phyloP scores from a whole-genome alignment of 1,140 invertebrate species.

The Bicyclus anynana region DNA sequence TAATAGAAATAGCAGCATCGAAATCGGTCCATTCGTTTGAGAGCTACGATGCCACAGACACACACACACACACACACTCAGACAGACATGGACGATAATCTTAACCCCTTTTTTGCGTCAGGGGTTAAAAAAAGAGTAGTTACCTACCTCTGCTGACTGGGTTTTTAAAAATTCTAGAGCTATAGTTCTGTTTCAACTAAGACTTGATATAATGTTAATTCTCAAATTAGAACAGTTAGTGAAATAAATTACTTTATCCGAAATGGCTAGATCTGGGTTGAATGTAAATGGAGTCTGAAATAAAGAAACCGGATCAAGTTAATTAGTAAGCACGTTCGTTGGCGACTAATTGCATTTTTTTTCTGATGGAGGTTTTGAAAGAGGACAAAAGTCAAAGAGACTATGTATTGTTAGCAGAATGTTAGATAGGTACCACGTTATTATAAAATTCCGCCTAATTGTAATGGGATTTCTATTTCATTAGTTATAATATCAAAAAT shows the following conservation, averaged over 20 bases:
- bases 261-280: slow-evolving; percentile 30
- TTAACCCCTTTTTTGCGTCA: too few species aligned
- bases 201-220: background rate
- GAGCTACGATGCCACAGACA: too few species aligned
- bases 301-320: slow-evolving; percentile 62
- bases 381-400: slow-evolving; percentile 52
- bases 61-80: too few species aligned
- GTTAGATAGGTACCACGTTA: background rate
- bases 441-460: background rate
- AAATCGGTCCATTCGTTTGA: too few species aligned
- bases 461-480: too few species aligned
- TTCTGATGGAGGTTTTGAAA: slow-evolving; percentile 41
- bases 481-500: too few species aligned
- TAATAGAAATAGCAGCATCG: too few species aligned
- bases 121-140: too few species aligned
- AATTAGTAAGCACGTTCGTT: slow-evolving; percentile 60
- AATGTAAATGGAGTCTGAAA: slow-evolving; percentile 46
- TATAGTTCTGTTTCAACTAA: too few species aligned
- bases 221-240: slow-evolving; percentile 5
- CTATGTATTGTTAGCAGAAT: slow-evolving; percentile 11
- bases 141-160: too few species aligned
- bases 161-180: too few species aligned
- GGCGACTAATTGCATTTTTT: slow-evolving; percentile 61
- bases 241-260: slow-evolving; percentile 17
- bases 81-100: too few species aligned